Evolutionary conservation across 2,113 vertebrate species (phyloP), one percentile per base, ranked within the genome.

Genomic region (Burhinus oedicnemus): DNA sequence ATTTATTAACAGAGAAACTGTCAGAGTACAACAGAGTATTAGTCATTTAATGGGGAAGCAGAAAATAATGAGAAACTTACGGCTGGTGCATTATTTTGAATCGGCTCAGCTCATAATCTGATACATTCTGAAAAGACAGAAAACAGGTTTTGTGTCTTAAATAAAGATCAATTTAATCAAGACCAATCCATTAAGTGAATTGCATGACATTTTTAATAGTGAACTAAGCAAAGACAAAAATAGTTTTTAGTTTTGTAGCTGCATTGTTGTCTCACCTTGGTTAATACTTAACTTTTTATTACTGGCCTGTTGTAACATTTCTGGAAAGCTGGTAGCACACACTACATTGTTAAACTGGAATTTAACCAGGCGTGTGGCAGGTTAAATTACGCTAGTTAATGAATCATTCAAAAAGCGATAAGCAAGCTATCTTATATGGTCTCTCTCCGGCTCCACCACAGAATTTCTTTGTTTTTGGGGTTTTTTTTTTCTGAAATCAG

Each of bases 1-100:
- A 64, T 55, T 89, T 89, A 88, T 87, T 93, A 93, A 77, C 40
- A 87, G 64, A 81, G 32, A 40, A 84, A 72, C 42, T 79, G 20
- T 36, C 32, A 84, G 40, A 71, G 12, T 55, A 84, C 14, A 96
- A 72, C 9, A 80, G 49, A 90, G 17, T 23, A 65, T 60, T 68
- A 40, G 49, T n/a, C 9, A 47, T 83, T 78, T 69, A 79, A 6
- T 26, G 9, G 19, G 9, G 25, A 93, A 90, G 38, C 5, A 78
- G 68, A 95, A 87, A 90, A 85, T 49, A 78, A 62, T 19, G 58
- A 65, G 57, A 80, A 78, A 99, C 99, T 99, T 97, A 99, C 99
- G 94, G 98, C 70, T 97, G 98, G 51, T 99, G 97, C 87, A 98
- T 95, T 94, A 98, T 93, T 95, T 97, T 98, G 96, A 99, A 99